Percentiles rank a stretch among this genome's conserved stretches.
Conservation (phyloP, 1,140 invertebrate species). For the Drosophila nikananu region DNA sequence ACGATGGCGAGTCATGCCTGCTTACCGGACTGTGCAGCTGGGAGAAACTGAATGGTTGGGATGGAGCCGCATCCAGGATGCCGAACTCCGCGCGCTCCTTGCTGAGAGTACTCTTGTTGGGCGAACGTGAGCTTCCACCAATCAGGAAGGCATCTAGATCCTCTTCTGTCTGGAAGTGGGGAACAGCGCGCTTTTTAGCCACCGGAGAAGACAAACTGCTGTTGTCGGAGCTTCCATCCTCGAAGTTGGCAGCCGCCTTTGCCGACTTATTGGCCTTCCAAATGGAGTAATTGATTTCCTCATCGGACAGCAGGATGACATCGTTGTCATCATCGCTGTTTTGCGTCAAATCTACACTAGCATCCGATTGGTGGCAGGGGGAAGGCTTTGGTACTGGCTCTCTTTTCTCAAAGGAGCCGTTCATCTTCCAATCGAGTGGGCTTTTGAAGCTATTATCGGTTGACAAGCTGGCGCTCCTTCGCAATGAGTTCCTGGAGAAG, state of each 20-base stretch:
- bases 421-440: constrained; percentile 32
- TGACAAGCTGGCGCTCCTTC: constrained; percentile 44
- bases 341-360: constrained; percentile 64
- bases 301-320: constrained; percentile 73
- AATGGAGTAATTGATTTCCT: constrained; percentile 84
- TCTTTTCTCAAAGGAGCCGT: constrained; percentile 16
- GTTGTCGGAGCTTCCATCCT: constrained; percentile 13
- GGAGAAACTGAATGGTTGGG: constrained; percentile 54
- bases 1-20: neutral
- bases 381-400: neutral
- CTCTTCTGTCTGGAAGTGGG: constrained; percentile 54
- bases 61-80: constrained; percentile 68
- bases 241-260: neutral
- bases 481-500: constrained; percentile 23
- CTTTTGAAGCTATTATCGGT: constrained; percentile 54
- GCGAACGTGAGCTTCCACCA: constrained; percentile 36
- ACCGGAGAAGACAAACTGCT: constrained; percentile 14
- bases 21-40: constrained; percentile 27
- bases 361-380: constrained; percentile 22
- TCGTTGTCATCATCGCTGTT: constrained; percentile 48
- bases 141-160: constrained; percentile 49
- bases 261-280: constrained; percentile 71
- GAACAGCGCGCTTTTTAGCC: constrained; percentile 28
- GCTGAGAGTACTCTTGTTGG: constrained; percentile 60
- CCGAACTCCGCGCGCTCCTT: constrained; percentile 78